Base-by-base conservation (phyloP, 2,113 vertebrate species). In the Vimba vimba region DNA sequence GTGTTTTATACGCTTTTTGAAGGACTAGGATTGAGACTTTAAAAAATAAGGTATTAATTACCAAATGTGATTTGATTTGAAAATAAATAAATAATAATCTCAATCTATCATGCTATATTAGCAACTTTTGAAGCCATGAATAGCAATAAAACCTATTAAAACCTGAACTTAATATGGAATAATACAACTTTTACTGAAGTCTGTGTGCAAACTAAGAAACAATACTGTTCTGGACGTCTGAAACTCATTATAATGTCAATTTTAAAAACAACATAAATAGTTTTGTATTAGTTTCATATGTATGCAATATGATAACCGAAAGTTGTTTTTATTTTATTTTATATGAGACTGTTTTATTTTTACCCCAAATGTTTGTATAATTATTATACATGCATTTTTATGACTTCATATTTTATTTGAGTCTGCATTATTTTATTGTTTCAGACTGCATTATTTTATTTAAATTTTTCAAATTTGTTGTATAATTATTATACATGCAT, bases 281-380 rank as follows among this genome's bases (percentile, higher is more conserved):
- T 66, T 66, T 27, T 27, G 74, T 27, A 73, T 87, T 27, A 27
- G 27, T 82, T 50, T 62, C 25, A 66, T 66, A 33, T n/a, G 57
- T n/a, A 7, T 52, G 8, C 6, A 59, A 59, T 59, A 59, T 27
- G 4, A 66, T 10, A 62, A 8, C 59, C 2, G 1, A 12, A 5
- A 3, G 8, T 60, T 11, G n/a, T 33, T 33, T 33, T 33, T 33
- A 33, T 33, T 33, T 0, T 4, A n/a, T 25, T 60, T 60, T 9
- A 4, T 33, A 33, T 33, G 33, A 33, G 3, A 33, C 3, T 33
- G 33, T n/a, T n/a, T 57, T 8, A 60, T 60, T 10, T 60, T n/a
- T 50, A 4, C 3, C 12, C 3, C 4, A 50, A 11, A 60, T 62
- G n/a, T 62, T 62, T 62, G 4, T 62, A 12, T 62, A 52, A 15